Evolutionary conservation across 2,797 vertebrate genomes (phyloP).

Genomic region (Characodon lateralis): DNA sequence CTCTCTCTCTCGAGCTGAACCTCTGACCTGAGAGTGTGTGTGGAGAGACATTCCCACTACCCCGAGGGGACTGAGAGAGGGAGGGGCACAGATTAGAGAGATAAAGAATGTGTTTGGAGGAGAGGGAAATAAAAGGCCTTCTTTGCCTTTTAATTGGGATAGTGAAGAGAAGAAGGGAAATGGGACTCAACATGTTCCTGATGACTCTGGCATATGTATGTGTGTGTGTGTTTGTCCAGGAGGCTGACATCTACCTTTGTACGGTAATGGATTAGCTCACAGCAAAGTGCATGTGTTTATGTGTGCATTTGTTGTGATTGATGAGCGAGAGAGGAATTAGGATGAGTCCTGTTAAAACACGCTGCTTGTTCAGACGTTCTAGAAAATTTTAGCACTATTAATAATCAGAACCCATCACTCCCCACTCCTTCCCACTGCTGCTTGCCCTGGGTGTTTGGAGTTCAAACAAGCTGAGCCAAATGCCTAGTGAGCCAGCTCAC

Average conservation of each 20-base stretch:
- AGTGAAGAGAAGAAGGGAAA: constrained; percentile 71
- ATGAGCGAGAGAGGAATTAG: constrained; percentile 59
- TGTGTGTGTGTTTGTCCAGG: constrained; percentile 67
- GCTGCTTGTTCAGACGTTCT: constrained; percentile 68
- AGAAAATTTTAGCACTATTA: constrained; percentile 61
- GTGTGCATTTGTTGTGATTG: constrained; percentile 69
- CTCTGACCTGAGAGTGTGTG: constrained; percentile 79
- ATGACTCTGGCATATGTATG: constrained; percentile 65
- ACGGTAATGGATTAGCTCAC: constrained; percentile 76
- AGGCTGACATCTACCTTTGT: constrained; percentile 72
- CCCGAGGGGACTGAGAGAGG: constrained; percentile 66
- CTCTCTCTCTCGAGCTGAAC: constrained; percentile 72
- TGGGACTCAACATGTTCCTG: constrained; percentile 83
- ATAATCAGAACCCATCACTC: constrained; percentile 52
- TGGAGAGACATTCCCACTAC: constrained; percentile 78
- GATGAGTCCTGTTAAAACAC: constrained; percentile 78
- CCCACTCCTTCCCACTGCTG: constrained; percentile 51
- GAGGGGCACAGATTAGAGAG: constrained; percentile 76
- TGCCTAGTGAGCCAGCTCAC: constrained; percentile 61
- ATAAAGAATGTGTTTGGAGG: constrained; percentile 79
- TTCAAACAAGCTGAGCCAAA: constrained; percentile 67
- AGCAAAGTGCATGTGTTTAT: constrained; percentile 65
- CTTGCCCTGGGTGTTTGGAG: constrained; percentile 48
- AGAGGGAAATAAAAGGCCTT: constrained; percentile 73
- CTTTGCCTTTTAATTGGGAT: constrained; percentile 83